Evolutionary conservation across 2,888 invertebrate species (phyloP).

Genomic region (Synergus itoensis): DNA sequence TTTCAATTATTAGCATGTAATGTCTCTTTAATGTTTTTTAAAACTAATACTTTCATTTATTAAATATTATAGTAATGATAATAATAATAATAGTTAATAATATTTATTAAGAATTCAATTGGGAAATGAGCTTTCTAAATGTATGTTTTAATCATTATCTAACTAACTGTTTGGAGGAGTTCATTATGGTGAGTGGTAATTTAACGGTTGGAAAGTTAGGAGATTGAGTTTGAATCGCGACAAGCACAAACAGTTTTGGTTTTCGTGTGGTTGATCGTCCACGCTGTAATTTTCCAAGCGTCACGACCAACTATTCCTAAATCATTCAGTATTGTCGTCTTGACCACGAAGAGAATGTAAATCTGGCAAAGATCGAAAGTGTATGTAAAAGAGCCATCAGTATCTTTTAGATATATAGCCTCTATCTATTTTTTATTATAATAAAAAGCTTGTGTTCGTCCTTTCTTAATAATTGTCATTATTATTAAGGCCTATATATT

Average conservation of each 20-base stretch:
- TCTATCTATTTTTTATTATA: neutral
- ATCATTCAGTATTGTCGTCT: conserved; percentile 47
- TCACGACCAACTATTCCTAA: conserved; percentile 43
- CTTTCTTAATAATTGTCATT: no score
- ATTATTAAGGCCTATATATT: no score
- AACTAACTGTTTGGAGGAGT: conserved; percentile 8
- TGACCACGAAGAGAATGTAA: conserved; percentile 43
- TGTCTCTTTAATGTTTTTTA: neutral
- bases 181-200: conserved; percentile 22
- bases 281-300: conserved; percentile 32
- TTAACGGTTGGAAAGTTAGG: conserved; percentile 36
- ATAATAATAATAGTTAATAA: no score
- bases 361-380: conserved; percentile 27
- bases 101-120: no score
- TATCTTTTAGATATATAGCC: neutral
- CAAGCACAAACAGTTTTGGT: conserved; percentile 40
- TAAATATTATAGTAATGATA: neutral
- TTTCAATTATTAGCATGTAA: neutral
- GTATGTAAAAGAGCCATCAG: neutral
- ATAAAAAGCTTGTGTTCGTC: no score
- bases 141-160: neutral
- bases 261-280: conserved; percentile 36
- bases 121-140: neutral
- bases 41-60: neutral
- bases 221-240: conserved; percentile 26